Evolutionary conservation across 2,113 vertebrate species (phyloP), one percentile per base, ranked within the genome.

Genomic region (Harpagus bidentatus): DNA sequence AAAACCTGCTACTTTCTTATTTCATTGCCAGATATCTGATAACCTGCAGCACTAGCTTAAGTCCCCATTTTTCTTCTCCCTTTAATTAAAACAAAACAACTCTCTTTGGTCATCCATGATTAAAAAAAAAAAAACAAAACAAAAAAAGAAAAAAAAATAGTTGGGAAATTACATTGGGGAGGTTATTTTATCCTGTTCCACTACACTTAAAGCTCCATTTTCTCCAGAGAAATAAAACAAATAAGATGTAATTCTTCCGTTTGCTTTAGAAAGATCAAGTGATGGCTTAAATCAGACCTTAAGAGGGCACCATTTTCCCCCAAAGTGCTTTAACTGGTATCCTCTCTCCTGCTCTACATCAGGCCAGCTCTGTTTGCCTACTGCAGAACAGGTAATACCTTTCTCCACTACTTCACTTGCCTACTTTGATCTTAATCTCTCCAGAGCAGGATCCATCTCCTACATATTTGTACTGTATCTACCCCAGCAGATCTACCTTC

Each of bases 71-170:
- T 87, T n/a, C 22, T 78, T 80, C 56, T 85, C 93, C 69, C 63
- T 95, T 96, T 97, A 96, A 96, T 97, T 94, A 86, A 86, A 88
- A 65, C 0, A 74, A 96, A 96, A 91, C 84, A 97, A 97, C 73
- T 73, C 47, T 95, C 84, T 69, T 73, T 0, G 9, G 81, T 97
- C 95, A 97, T 66, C 43, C 66, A 89, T 80, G 91, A 94, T 95
- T 89, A 42, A 93, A 83, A 43, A 48, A 47, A 9, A 11, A n/a
- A 43, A 3, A 42, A 42, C 13, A 43, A 7, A 42, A 42, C 1
- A 26, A 26, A 40, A 77, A 36, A 19, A 11, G 5, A 11, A 45
- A 34, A 67, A 66, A 32, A 45, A 18, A 25, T 12, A 53, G 15
- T 78, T 58, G 34, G 67, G 88, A 95, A 95, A 92, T 97, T 96